Percentiles rank a stretch among this genome's conserved stretches.
phyloP scores from a whole-genome alignment of 2,113 vertebrate species.

The Leucopternis melanops region DNA sequence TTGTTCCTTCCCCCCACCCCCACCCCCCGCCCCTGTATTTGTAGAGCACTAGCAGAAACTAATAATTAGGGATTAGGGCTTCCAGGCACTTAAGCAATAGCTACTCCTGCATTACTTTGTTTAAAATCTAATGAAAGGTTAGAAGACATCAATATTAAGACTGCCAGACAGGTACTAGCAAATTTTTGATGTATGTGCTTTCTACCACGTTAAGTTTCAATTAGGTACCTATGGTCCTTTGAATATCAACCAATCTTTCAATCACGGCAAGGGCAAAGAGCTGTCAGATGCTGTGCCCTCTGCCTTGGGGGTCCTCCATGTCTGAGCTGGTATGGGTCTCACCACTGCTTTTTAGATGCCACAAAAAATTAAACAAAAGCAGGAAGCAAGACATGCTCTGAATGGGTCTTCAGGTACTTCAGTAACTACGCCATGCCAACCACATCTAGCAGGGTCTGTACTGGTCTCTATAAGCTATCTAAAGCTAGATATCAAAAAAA shows the following conservation, averaged over 20 bases:
- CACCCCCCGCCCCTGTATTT: background rate
- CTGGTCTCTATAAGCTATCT: background rate
- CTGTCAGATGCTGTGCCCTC: background rate
- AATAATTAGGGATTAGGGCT: background rate
- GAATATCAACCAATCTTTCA: background rate
- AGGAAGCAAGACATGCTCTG: background rate
- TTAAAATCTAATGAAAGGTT: background rate
- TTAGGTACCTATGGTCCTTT: background rate
- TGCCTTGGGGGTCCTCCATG: background rate
- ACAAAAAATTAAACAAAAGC: background rate
- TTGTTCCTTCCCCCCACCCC: background rate
- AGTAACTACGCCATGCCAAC: background rate
- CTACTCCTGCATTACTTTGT: background rate
- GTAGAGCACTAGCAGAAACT: background rate
- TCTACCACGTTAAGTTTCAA: background rate
- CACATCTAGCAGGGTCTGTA: background rate
- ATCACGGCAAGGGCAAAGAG: background rate
- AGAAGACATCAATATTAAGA: background rate
- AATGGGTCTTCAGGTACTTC: background rate
- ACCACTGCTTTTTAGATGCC: background rate
- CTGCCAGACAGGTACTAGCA: background rate
- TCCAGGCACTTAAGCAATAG: background rate
- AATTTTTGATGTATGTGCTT: background rate
- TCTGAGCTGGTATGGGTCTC: background rate
- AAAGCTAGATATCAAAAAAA: background rate